Conservation (phyloP, 23 tunicate genomes). For the Diplosoma virens region DNA sequence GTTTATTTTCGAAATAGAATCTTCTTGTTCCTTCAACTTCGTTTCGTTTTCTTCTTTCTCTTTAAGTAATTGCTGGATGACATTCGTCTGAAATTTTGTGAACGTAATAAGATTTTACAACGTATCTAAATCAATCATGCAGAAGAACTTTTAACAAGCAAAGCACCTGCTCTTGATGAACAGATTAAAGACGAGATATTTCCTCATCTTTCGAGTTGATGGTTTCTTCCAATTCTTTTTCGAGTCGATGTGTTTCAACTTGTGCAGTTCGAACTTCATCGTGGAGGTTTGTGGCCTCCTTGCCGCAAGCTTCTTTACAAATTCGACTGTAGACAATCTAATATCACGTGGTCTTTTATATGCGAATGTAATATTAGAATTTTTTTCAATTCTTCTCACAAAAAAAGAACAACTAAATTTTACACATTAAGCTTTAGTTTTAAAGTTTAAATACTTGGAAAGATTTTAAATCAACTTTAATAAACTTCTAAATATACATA, state of each 20-base stretch:
- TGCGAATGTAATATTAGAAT: too few relatives aligned
- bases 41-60: neutral
- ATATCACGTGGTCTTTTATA: too few relatives aligned
- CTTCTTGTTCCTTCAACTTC: neutral
- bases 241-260: neutral
- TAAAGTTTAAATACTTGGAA: too few relatives aligned
- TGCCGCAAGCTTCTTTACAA: constrained; percentile 4
- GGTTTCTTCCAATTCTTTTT: neutral
- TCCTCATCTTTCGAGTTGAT: neutral
- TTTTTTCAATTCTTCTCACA: too few relatives aligned
- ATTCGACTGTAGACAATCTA: constrained; percentile 6
- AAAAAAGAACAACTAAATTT: too few relatives aligned
- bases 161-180: neutral
- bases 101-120: too few relatives aligned
- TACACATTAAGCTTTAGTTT: too few relatives aligned
- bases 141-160: too few relatives aligned
- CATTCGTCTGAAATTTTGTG: constrained; percentile 36
- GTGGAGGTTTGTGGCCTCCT: constrained; percentile 9
- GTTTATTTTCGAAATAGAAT: too few relatives aligned
- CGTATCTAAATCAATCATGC: too few relatives aligned
- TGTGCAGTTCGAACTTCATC: neutral
- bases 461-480: too few relatives aligned
- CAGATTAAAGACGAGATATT: neutral
- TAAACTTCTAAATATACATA: too few relatives aligned
- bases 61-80: constrained; percentile 17